Evolutionary conservation across 2,113 vertebrate genomes (phyloP).

Genomic region (Anarhynchus alexandrinus): DNA sequence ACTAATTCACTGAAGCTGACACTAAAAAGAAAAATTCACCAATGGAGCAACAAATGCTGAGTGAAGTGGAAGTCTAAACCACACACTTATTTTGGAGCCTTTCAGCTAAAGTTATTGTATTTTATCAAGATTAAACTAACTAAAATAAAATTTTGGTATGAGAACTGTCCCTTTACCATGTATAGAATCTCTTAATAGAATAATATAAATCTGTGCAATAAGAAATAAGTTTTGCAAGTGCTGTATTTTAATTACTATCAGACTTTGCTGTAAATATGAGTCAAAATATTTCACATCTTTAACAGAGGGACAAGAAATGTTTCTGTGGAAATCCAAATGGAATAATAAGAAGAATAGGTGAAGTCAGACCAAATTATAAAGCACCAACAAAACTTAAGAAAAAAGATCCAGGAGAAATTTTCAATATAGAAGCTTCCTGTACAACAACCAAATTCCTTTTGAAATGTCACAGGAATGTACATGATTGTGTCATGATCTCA

Average conservation of each 20-base stretch:
- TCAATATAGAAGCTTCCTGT: background rate
- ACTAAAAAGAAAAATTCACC: background rate
- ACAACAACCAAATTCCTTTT: background rate
- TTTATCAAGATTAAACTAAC: background rate
- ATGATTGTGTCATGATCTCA: background rate
- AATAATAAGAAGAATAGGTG: background rate
- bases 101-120: background rate
- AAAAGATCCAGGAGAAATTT: background rate
- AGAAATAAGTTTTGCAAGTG: background rate
- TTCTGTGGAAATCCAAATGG: background rate
- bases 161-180: background rate
- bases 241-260: background rate
- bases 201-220: background rate
- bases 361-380: background rate
- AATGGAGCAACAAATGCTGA: background rate
- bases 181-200: background rate
- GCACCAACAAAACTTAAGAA: background rate
- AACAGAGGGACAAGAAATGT: background rate
- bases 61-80: background rate
- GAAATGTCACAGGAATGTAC: background rate
- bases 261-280: background rate
- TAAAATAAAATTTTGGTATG: background rate
- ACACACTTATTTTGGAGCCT: background rate
- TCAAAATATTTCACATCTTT: background rate
- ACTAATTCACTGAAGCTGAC: background rate